Conservation (phyloP, 2,888 invertebrate species). For the Diarsia dahlii region DNA sequence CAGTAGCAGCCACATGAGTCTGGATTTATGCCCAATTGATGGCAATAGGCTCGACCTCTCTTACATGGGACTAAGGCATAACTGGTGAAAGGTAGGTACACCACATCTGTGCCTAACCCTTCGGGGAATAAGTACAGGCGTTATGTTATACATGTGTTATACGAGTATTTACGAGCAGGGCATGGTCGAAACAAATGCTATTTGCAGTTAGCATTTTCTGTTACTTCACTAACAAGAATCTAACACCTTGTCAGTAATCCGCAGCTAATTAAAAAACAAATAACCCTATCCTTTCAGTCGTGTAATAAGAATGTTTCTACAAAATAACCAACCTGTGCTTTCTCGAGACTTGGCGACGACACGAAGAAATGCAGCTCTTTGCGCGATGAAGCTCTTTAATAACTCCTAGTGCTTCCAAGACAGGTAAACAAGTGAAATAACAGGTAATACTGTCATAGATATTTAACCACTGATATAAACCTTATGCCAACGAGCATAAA, state of each 20-base stretch:
- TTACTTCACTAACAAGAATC: neutral
- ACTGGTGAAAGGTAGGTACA: too few relatives aligned
- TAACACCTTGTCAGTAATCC: constrained; percentile 3
- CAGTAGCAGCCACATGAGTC: too few relatives aligned
- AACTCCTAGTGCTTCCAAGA: constrained; percentile 11
- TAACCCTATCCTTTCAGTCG: neutral
- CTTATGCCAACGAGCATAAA: neutral
- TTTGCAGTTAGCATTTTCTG: neutral
- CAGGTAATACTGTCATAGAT: neutral
- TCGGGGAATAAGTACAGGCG: too few relatives aligned
- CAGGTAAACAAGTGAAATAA: constrained; percentile 15
- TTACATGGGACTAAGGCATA: too few relatives aligned
- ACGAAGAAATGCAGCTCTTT: neutral
- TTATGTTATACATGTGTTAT: too few relatives aligned
- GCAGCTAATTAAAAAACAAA: constrained; percentile 11
- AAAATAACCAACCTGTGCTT: neutral
- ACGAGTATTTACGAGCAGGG: too few relatives aligned
- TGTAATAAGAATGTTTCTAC: neutral
- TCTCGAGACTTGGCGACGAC: constrained; percentile 3
- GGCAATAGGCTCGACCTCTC: too few relatives aligned
- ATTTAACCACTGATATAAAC: neutral
- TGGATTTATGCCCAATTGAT: too few relatives aligned
- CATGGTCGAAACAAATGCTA: neutral
- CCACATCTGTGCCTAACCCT: too few relatives aligned
- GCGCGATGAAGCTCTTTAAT: constrained; percentile 7